Base-by-base conservation (phyloP, 2,113 vertebrate species). In the Dipodomys spectabilis region DNA sequence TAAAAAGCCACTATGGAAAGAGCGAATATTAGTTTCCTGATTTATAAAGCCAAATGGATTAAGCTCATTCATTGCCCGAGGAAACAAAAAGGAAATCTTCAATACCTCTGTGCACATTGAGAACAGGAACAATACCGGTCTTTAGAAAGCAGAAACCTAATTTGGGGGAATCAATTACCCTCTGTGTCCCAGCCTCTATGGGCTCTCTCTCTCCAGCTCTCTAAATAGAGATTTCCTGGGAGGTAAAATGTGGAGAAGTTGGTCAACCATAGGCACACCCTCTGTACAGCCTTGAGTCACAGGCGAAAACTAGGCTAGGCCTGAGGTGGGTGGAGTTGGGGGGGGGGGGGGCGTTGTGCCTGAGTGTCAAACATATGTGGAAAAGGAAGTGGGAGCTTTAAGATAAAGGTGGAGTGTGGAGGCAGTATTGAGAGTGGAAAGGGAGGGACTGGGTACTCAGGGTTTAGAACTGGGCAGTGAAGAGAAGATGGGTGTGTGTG, bases 51-150 rank as follows among this genome's bases (percentile, higher is more conserved):
- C 97, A 98, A 98, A 98, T 97, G 98, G 98, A 98, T 98, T 98
- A 98, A 98, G 96, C 97, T 98, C 97, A 96, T 96, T 97, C 96
- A 98, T 97, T 97, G 98, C 98, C 97, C 8, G 96, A 97, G 98
- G 98, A 98, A 98, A 98, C 98, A 98, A 98, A 98, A 97, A 98
- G 97, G 96, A 98, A 98, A 97, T 98, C 98, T 98, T 98, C 98
- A 98, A 97, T 98, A 98, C 97, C 96, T 98, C 96, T 97, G 94
- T 97, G 97, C 97, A 96, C 97, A 97, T 96, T 98, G 97, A 98
- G 97, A 98, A 96, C 97, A 90, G 86, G 96, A 97, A 98, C 97
- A 98, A 98, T 97, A 97, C 92, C 49, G n/a, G 96, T 98, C 97
- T 98, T 98, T 97, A 98, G 97, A 98, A 98, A 98, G 97, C 93